phyloP scores from a whole-genome alignment of 2,888 invertebrate species.

The Ethmia dodecea region DNA sequence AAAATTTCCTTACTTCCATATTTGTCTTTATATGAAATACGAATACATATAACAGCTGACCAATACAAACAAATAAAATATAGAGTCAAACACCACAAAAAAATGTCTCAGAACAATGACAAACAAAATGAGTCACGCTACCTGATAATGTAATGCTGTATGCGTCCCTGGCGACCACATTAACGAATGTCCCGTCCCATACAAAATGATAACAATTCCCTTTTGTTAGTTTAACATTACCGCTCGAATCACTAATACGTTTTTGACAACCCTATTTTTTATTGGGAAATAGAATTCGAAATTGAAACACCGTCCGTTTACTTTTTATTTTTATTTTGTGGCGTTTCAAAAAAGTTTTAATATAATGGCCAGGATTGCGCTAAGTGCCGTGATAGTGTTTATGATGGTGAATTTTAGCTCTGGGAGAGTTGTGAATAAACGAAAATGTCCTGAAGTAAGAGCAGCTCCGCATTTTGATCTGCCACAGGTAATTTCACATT shows the following conservation, averaged over 20 bases:
- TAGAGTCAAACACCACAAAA: no score
- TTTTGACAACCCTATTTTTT: conserved; percentile 6
- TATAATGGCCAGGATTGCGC: conserved; percentile 28
- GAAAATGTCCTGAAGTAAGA: conserved; percentile 87
- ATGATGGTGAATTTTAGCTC: conserved; percentile 27
- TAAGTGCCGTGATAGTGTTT: conserved; percentile 28
- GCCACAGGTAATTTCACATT: conserved; percentile 73
- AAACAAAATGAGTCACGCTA: no score
- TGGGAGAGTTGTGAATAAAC: conserved; percentile 76
- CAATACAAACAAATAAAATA: no score
- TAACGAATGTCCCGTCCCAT: conserved; percentile 65
- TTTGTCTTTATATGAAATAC: no score
- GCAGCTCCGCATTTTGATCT: conserved; percentile 89
- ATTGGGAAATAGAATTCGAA: background rate
- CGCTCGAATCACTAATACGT: conserved; percentile 50
- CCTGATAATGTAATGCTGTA: conserved; percentile 64
- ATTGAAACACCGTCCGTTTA: background rate
- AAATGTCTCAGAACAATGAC: no score
- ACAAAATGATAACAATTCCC: conserved; percentile 70
- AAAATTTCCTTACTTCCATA: no score
- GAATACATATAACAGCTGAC: no score
- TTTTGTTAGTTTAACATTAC: conserved; percentile 59
- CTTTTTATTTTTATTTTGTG: background rate
- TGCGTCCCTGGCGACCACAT: conserved; percentile 45
- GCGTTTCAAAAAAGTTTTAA: background rate